Evolutionary conservation across 2,797 vertebrate genomes (phyloP).

Genomic region (Melanotaenia boesemani): DNA sequence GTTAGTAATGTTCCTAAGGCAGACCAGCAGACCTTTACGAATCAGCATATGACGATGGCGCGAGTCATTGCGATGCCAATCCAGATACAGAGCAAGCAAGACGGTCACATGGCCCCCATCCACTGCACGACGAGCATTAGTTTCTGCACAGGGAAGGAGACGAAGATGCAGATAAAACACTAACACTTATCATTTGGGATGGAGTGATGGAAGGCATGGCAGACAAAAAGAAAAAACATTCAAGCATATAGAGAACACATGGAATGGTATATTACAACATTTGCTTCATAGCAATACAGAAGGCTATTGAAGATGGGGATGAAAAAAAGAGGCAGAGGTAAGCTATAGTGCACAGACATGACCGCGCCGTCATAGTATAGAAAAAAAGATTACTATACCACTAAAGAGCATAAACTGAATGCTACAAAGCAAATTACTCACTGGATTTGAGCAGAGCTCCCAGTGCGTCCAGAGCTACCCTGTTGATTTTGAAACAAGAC

Average conservation of each 20-base stretch:
- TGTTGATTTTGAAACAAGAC: constrained; percentile 84
- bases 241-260: not conserved
- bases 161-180: constrained; percentile 4
- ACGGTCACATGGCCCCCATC: constrained; percentile 89
- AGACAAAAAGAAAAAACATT: not conserved
- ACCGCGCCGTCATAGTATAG: not conserved
- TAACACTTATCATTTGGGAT: not conserved
- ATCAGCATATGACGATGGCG: constrained; percentile 94
- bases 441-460: constrained; percentile 97
- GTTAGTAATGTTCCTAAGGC: constrained; percentile 93
- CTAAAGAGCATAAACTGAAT: constrained; percentile 15
- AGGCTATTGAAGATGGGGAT: constrained; percentile 1
- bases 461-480: constrained; percentile 96
- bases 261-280: constrained; percentile 13
- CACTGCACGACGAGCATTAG: constrained; percentile 93
- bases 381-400: constrained; percentile 8
- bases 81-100: constrained; percentile 91
- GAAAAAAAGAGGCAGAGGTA: not conserved
- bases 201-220: not conserved
- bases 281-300: constrained; percentile 10
- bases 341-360: not conserved
- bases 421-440: constrained; percentile 83
- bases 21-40: constrained; percentile 94
- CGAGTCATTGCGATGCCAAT: constrained; percentile 96
- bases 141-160: constrained; percentile 75